Evolutionary conservation across 2,888 invertebrate species (phyloP), one percentile per base, ranked within the genome.

Genomic region (Drosophila nr. fundita): DNA sequence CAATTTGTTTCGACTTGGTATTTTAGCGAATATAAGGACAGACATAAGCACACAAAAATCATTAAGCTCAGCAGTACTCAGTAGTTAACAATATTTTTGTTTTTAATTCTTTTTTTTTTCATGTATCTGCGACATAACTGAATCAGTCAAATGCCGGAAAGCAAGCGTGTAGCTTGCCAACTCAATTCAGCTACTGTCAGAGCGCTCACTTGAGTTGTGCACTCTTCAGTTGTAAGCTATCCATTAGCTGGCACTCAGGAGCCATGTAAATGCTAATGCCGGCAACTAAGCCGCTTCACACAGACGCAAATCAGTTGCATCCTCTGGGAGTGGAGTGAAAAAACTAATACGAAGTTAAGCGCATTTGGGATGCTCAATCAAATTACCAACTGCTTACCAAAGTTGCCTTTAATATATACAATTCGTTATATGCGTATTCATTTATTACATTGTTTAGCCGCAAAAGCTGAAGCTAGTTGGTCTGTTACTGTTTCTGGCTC

Each of bases 241-340:
- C 54, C 64, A 55, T 68, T 62, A 78, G 68, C 18, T 32, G 61
- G 29, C 69, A 65, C 73, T 77, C 69, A 53, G 65, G 29, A 65
- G 59, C 54, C 65, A 52, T 78, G 60, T 65, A 71, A 77, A 80
- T 80, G 77, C 71, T 80, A 71, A 77, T 77, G 59, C 65, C 32
- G 27, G 30, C 32, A 48, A 42, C 50, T 80, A 80, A 80, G 75
- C 75, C 58, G 61, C 67, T 66, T 72, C 65, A 54, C 67, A 71
- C 45, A 32, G 57, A 18, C 55, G 29, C 45, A 54, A 40, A 62
- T 59, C 49, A 32, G 36, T 21, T 45, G 67, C 53, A 62, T 18
- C 24, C 10, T 53, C 11, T 2, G 10, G 18, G 42, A 68, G 11
- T 13, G n/a, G 45, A 15, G 6, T 5, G n/a, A 15, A 15, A n/a